A percentile compares a stretch with the other conserved stretches of the same genome.
Conservation (phyloP, 2,888 invertebrate genomes). For the Tenthredo notha region DNA sequence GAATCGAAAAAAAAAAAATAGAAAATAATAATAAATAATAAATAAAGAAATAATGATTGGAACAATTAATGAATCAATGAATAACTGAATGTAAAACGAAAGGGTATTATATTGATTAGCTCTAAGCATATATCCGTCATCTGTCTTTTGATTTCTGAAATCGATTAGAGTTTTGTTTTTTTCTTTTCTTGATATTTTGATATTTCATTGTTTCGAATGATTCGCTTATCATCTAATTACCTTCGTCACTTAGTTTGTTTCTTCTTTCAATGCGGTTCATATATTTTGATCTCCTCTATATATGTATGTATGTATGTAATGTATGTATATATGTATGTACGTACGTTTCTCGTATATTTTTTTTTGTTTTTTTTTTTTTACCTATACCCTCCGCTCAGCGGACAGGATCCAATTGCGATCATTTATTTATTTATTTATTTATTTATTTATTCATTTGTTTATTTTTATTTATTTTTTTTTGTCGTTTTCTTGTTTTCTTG, state of each 20-base stretch:
- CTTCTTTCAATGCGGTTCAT: background rate
- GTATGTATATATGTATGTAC: background rate
- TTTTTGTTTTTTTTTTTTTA: conserved; percentile 23
- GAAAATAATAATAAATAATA: background rate
- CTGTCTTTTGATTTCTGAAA: conserved; percentile 27
- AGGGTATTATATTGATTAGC: conserved; percentile 14
- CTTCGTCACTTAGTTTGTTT: background rate
- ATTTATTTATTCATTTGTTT: background rate
- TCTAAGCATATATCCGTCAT: background rate
- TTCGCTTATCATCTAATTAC: background rate
- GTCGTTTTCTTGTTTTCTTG: background rate
- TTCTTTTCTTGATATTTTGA: conserved; percentile 19
- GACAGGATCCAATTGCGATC: conserved; percentile 7
- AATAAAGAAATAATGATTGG: background rate
- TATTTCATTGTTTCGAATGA: conserved; percentile 14
- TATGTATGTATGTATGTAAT: background rate
- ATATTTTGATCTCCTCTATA: background rate
- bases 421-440: background rate
- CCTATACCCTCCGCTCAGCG: conserved; percentile 36
- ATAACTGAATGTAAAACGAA: background rate
- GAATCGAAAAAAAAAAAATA: background rate
- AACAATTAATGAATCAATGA: background rate
- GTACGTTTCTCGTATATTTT: conserved; percentile 22
- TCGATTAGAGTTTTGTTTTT: background rate
- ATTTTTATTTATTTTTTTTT: background rate